Percentiles rank a stretch among this genome's conserved stretches.
These are phyloP conservation scores for Tricholauxania praeusta DNA, from an alignment of 2,888 invertebrate species.

Conservation along the genomic window DNA sequence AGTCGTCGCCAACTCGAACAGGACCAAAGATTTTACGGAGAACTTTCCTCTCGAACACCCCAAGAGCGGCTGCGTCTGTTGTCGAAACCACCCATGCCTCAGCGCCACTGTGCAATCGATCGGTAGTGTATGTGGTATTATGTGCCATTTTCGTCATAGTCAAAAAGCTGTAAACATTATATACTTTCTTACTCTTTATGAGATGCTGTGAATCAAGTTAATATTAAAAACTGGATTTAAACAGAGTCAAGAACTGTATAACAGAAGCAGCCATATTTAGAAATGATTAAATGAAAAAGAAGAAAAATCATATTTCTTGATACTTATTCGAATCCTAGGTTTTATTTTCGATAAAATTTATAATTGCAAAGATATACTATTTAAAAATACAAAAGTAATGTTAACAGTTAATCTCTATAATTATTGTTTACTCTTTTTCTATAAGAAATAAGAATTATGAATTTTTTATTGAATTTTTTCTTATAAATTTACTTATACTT, in stretches of 20 bases:
- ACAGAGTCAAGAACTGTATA: conserved; percentile 34
- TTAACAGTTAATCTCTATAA: conserved; percentile 51
- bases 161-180: conserved; percentile 45
- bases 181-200: conserved; percentile 2
- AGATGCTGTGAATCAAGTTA: conserved; percentile 17
- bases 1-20: too few relatives aligned
- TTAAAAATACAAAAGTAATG: conserved; percentile 48
- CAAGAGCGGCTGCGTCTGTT: too few relatives aligned
- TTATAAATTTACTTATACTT: conserved; percentile 47
- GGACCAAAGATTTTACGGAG: too few relatives aligned
- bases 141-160: conserved; percentile 64
- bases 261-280: conserved; percentile 26
- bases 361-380: conserved; percentile 47
- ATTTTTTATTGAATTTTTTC: conserved; percentile 55
- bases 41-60: too few relatives aligned
- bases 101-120: too few relatives aligned
- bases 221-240: conserved; percentile 15
- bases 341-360: conserved; percentile 47
- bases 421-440: conserved; percentile 54
- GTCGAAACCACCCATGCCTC: too few relatives aligned
- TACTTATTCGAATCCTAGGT: conserved; percentile 55
- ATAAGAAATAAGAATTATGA: conserved; percentile 55
- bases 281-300: conserved; percentile 26
- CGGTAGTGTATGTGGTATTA: conserved; percentile 62
- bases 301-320: conserved; percentile 43